Conservation (phyloP, 1,140 invertebrate genomes). For the Ceratina japonica region DNA sequence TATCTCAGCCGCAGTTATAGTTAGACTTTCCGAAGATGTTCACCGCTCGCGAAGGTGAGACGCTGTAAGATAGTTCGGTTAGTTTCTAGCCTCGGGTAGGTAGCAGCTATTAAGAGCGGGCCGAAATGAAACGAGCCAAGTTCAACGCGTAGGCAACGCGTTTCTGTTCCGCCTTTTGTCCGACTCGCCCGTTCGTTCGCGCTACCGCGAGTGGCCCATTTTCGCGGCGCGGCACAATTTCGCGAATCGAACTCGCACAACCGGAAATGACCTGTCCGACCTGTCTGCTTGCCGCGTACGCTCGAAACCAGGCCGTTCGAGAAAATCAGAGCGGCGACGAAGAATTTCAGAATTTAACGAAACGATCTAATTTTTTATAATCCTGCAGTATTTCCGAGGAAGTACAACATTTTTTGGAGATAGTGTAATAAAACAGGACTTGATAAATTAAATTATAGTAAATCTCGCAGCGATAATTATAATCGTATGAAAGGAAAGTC, state of each 20-base stretch:
- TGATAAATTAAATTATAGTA: no score
- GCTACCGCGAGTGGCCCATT: conserved; percentile 53
- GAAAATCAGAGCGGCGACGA: no score
- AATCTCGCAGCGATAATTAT: neutral
- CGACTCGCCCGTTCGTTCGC: conserved; percentile 25
- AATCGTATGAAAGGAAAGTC: neutral
- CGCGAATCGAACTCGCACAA: conserved; percentile 38
- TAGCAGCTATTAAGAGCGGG: no score
- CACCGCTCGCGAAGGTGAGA: neutral
- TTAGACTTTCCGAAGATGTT: neutral
- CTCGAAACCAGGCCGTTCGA: neutral
- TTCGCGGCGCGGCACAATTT: conserved; percentile 56
- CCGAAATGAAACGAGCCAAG: neutral
- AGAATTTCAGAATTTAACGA: no score
- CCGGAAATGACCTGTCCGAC: neutral
- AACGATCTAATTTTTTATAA: no score
- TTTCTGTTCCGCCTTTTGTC: conserved; percentile 27
- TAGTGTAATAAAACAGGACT: no score
- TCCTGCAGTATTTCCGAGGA: no score
- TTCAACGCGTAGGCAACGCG: conserved; percentile 15
- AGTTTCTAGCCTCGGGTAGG: neutral
- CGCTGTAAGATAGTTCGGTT: neutral
- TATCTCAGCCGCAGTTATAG: no score
- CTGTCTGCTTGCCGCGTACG: neutral
- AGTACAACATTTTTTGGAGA: no score